These are phyloP conservation scores for Engystomops pustulosus DNA, from an alignment of 2,113 vertebrate species.

Conservation along the genomic window DNA sequence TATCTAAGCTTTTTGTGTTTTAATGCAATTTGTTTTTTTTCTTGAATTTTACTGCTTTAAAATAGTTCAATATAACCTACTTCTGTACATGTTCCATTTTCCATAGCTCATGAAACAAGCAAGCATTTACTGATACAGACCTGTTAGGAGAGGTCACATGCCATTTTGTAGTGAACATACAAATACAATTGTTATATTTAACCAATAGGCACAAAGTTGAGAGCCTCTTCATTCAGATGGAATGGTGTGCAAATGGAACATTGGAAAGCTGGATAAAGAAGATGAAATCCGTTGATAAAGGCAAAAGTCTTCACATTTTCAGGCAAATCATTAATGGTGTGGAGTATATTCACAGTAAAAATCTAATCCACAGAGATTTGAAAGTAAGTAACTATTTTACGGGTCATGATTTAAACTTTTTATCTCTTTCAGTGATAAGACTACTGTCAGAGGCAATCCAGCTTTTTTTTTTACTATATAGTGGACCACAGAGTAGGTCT, in stretches of 20 bases:
- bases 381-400: slow-evolving; percentile 67
- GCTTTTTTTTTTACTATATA: no score
- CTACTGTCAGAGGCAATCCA: no score
- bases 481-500: no score
- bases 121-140: no score
- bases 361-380: slow-evolving; percentile 78
- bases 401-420: no score
- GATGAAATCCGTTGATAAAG: background rate
- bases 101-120: background rate
- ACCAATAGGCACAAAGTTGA: background rate
- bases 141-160: no score
- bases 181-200: background rate
- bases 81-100: background rate
- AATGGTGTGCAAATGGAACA: slow-evolving; percentile 72
- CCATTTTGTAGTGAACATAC: no score
- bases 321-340: slow-evolving; percentile 72
- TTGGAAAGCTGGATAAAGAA: slow-evolving; percentile 65
- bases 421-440: no score
- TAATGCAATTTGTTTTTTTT: no score
- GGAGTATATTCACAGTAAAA: slow-evolving; percentile 68
- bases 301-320: slow-evolving; percentile 66
- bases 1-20: no score
- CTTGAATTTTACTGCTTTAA: no score
- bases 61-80: no score
- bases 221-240: slow-evolving; percentile 77